These are phyloP conservation scores for Nycticorax nycticorax DNA, from an alignment of 2,113 vertebrate genomes.

Conservation along the genomic window DNA sequence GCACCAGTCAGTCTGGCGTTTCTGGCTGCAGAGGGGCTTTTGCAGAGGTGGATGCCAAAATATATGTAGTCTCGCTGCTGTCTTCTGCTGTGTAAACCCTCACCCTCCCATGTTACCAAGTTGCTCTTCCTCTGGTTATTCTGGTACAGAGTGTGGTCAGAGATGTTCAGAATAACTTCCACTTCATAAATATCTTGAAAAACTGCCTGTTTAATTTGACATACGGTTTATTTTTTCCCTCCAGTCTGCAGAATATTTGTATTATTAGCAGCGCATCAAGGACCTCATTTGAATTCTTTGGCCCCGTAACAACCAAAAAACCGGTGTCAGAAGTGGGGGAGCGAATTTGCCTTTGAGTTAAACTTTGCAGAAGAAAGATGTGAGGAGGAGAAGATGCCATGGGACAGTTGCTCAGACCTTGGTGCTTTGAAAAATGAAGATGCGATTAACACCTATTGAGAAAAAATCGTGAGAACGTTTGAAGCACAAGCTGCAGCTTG, in stretches of 20 bases:
- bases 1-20: not conserved
- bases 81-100: not conserved
- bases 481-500: not conserved
- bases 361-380: not conserved
- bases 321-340: not conserved
- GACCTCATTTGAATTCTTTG: not conserved
- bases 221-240: not conserved
- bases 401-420: not conserved
- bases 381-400: not conserved
- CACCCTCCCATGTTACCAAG: not conserved
- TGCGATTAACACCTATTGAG: not conserved
- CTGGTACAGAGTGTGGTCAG: not conserved
- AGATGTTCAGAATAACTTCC: not conserved
- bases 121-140: not conserved
- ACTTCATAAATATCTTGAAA: not conserved
- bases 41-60: not conserved
- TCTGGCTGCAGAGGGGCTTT: not conserved
- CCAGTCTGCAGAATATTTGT: not conserved
- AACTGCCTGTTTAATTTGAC: not conserved
- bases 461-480: not conserved
- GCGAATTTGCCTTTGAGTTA: not conserved
- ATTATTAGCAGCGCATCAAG: not conserved
- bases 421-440: not conserved
- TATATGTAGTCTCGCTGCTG: not conserved
- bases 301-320: not conserved